Evolutionary conservation across 2,888 invertebrate species (phyloP).

Genomic region (Ephialtes manifestator): DNA sequence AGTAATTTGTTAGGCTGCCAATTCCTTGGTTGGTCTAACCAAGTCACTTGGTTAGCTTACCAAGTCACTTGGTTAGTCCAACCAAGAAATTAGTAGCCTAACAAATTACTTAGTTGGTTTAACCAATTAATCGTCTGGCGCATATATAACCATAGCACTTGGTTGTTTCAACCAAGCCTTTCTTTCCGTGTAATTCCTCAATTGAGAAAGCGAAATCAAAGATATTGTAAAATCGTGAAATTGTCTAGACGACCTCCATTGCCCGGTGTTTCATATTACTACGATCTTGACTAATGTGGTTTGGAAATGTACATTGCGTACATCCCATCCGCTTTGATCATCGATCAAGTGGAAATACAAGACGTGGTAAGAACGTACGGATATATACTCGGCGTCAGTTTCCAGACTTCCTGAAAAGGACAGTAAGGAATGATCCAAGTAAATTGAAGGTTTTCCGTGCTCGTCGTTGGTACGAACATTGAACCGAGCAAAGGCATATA

Average conservation of each 20-base stretch:
- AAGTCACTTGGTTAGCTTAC: no score
- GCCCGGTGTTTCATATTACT: background rate
- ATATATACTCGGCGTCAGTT: constrained; percentile 20
- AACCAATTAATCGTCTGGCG: no score
- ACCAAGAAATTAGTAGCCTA: no score
- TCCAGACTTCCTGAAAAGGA: constrained; percentile 33
- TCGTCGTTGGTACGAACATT: background rate
- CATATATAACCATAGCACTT: no score
- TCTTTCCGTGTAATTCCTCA: no score
- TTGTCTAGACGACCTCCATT: background rate
- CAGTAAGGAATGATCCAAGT: constrained; percentile 52
- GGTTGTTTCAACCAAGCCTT: no score
- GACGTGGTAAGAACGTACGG: constrained; percentile 6
- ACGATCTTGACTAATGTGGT: background rate
- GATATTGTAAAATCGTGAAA: background rate
- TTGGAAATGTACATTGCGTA: background rate
- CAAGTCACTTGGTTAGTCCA: no score
- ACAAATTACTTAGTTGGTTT: no score
- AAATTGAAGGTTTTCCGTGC: constrained; percentile 42
- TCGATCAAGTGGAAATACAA: constrained; percentile 24
- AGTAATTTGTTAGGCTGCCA: no score
- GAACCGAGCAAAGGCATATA: constrained; percentile 22
- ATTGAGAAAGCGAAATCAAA: background rate
- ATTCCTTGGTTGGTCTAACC: no score
- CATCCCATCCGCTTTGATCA: background rate